phyloP scores from a whole-genome alignment of 2,888 invertebrate genomes.

The Proisotoma minuta region DNA sequence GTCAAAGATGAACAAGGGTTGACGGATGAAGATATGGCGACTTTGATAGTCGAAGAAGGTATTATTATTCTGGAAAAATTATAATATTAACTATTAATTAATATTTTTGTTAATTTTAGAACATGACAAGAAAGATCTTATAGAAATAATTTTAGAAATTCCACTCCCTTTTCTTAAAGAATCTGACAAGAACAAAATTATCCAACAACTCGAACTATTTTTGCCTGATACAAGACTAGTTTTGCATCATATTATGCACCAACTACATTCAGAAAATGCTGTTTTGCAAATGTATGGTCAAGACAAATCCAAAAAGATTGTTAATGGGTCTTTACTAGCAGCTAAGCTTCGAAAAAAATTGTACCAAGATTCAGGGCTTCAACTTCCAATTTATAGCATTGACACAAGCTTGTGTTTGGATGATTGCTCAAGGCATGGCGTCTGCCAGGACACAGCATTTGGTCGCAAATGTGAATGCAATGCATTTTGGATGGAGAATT shows the following conservation, averaged over 20 bases:
- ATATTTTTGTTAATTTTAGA: conserved; percentile 54
- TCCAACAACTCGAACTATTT: conserved; percentile 73
- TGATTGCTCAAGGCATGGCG: conserved; percentile 84
- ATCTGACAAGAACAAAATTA: conserved; percentile 68
- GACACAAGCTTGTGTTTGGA: conserved; percentile 86
- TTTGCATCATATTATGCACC: conserved; percentile 51
- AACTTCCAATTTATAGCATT: conserved; percentile 68
- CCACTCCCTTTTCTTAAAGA: conserved; percentile 65
- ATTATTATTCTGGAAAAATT: background rate
- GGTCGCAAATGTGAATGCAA: conserved; percentile 76
- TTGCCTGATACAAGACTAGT: conserved; percentile 64
- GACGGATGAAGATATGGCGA: conserved; percentile 73
- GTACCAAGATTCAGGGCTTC: conserved; percentile 65
- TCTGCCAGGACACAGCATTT: conserved; percentile 73
- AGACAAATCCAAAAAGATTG: conserved; percentile 47
- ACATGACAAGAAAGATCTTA: conserved; percentile 66
- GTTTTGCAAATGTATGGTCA: conserved; percentile 47
- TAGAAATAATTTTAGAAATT: conserved; percentile 75
- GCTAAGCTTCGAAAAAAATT: conserved; percentile 64
- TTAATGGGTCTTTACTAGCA: conserved; percentile 64
- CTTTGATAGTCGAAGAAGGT: conserved; percentile 71
- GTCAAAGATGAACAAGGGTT: conserved; percentile 87
- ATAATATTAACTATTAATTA: conserved; percentile 2
- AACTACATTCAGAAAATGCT: conserved; percentile 44
- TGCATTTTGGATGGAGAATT: conserved; percentile 94